Evolutionary conservation across 2,113 vertebrate species (phyloP).

Genomic region (Sinocyclocheilus anshuiensis): DNA sequence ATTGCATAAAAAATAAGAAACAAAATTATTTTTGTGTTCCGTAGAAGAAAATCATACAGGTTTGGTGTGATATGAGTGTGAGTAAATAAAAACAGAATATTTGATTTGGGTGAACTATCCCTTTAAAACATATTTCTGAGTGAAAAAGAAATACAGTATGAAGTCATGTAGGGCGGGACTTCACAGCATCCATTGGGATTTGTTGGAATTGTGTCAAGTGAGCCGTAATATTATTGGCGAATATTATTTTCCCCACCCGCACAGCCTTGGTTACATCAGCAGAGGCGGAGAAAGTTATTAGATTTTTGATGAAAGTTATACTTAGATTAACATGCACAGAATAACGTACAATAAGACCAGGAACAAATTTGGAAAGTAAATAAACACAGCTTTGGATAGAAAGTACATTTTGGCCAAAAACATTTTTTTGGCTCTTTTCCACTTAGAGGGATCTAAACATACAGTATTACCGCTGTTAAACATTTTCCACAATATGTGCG

Average conservation of each 20-base stretch:
- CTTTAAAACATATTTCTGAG: neutral
- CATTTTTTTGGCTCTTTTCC: neutral
- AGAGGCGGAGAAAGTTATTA: neutral
- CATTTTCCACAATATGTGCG: neutral
- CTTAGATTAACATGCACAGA: neutral
- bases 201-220: slow-evolving; percentile 4
- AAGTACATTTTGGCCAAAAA: neutral
- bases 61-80: too few relatives aligned
- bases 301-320: neutral
- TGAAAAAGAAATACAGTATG: neutral
- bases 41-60: too few relatives aligned
- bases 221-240: neutral
- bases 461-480: neutral
- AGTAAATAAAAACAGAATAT: too few relatives aligned
- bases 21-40: too few relatives aligned
- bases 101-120: neutral
- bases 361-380: neutral
- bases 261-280: neutral
- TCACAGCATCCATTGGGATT: neutral
- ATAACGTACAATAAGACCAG: neutral
- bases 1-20: too few relatives aligned
- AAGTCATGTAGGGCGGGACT: neutral
- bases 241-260: slow-evolving; percentile 31
- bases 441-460: neutral
- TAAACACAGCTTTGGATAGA: neutral